These are phyloP conservation scores for Notothenia rossii DNA, from an alignment of 2,113 vertebrate species.

Conservation along the genomic window DNA sequence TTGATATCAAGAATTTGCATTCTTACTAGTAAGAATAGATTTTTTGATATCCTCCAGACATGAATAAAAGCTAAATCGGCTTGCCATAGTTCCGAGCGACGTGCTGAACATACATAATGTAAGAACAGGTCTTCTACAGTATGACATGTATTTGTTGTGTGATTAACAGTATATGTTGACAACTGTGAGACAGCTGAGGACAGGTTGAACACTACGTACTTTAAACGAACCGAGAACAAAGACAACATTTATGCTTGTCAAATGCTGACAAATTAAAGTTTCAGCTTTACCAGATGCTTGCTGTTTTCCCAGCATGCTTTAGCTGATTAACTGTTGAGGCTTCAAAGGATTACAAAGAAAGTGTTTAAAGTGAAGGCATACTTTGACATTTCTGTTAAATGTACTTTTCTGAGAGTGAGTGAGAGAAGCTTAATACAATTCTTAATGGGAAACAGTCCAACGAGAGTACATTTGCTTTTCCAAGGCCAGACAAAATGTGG, in stretches of 20 bases:
- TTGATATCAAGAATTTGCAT: too few species aligned
- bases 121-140: background rate
- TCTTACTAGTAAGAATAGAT: too few species aligned
- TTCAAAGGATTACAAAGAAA: background rate
- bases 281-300: background rate
- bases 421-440: background rate
- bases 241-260: background rate
- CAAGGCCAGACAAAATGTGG: too few species aligned
- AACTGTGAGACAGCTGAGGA: constrained; percentile 5
- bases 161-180: background rate
- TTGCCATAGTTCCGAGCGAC: background rate
- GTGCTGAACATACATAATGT: background rate
- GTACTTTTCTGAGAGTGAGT: background rate
- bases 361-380: background rate
- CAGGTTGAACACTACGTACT: background rate
- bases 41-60: too few species aligned
- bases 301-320: background rate
- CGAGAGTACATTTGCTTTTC: too few species aligned
- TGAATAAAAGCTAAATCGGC: too few species aligned
- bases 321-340: background rate
- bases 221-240: background rate
- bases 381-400: background rate
- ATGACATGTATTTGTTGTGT: background rate
- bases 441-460: background rate
- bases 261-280: constrained; percentile 11